These are phyloP conservation scores for Atopsyche davidsoni DNA, from an alignment of 1,140 invertebrate genomes.

Conservation along the genomic window DNA sequence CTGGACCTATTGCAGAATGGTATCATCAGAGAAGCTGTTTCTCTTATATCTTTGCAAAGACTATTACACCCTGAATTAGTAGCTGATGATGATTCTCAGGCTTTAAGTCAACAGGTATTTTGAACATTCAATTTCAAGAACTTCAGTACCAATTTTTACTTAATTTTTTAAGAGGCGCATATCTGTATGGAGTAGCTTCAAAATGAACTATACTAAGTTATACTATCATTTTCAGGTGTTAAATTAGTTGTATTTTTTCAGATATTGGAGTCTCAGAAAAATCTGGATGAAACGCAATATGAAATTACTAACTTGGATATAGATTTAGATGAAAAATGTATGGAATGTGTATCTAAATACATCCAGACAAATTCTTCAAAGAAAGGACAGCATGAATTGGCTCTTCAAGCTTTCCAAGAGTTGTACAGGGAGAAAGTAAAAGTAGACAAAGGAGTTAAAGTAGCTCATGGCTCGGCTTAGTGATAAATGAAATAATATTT, in stretches of 20 bases:
- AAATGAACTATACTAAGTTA: slow-evolving; percentile 36
- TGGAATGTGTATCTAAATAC: slow-evolving; percentile 56
- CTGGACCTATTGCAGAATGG: slow-evolving; percentile 61
- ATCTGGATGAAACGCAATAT: neutral
- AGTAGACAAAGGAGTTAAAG: slow-evolving; percentile 53
- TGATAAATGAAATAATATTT: no score
- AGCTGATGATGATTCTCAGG: slow-evolving; percentile 37
- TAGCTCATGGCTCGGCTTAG: slow-evolving; percentile 63
- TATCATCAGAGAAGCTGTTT: slow-evolving; percentile 53
- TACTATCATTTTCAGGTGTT: slow-evolving; percentile 34
- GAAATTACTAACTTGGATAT: slow-evolving; percentile 28
- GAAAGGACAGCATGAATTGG: slow-evolving; percentile 55
- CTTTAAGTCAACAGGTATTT: slow-evolving; percentile 36
- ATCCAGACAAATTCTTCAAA: slow-evolving; percentile 54
- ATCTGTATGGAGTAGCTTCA: neutral
- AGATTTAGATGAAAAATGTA: slow-evolving; percentile 41
- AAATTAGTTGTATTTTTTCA: neutral
- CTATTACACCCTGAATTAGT: slow-evolving; percentile 49
- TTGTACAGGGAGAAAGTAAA: slow-evolving; percentile 49
- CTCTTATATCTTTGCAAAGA: slow-evolving; percentile 53
- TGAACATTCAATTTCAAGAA: no score
- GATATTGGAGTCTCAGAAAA: neutral
- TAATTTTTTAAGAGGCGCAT: neutral
- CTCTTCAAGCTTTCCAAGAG: slow-evolving; percentile 60
- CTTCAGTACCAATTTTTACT: neutral